Conservation (phyloP, 53 echinoderm and acorn worm species). For the Echinarachnius parma region DNA sequence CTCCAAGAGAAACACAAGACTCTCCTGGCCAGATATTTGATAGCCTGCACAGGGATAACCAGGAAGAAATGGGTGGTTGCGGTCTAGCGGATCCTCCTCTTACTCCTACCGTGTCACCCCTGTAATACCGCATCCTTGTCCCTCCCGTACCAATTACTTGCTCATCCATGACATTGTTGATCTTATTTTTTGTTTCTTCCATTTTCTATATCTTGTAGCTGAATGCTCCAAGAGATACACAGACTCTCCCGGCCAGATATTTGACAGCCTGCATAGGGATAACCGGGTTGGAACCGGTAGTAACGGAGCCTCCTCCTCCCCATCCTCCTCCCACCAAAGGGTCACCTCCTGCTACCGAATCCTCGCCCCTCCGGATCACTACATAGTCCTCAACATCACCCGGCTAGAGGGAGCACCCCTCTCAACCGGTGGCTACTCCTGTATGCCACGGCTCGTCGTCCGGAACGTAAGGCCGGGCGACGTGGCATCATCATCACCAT, state of each 20-base stretch:
- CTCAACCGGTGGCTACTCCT: conserved; percentile 23
- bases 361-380: conserved; percentile 61
- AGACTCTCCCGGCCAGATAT: conserved; percentile 71
- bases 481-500: conserved; percentile 12
- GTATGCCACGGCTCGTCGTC: conserved; percentile 65
- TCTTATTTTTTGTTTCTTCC: not conserved
- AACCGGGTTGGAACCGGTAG: not conserved
- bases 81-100: not conserved
- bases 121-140: no score
- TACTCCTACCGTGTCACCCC: no score
- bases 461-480: conserved; percentile 52
- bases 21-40: conserved; percentile 70
- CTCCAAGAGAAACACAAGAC: conserved; percentile 69
- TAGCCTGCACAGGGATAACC: conserved; percentile 25
- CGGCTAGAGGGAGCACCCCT: conserved; percentile 62
- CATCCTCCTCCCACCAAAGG: no score
- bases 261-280: conserved; percentile 38
- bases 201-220: conserved; percentile 30
- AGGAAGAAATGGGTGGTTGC: not conserved
- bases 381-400: conserved; percentile 73
- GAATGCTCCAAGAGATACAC: conserved; percentile 84
- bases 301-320: not conserved
- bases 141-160: no score
- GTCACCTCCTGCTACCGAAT: conserved; percentile 72
- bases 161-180: no score